Conservation (phyloP, 2,797 vertebrate genomes). For the Phyllotis vaccarum region DNA sequence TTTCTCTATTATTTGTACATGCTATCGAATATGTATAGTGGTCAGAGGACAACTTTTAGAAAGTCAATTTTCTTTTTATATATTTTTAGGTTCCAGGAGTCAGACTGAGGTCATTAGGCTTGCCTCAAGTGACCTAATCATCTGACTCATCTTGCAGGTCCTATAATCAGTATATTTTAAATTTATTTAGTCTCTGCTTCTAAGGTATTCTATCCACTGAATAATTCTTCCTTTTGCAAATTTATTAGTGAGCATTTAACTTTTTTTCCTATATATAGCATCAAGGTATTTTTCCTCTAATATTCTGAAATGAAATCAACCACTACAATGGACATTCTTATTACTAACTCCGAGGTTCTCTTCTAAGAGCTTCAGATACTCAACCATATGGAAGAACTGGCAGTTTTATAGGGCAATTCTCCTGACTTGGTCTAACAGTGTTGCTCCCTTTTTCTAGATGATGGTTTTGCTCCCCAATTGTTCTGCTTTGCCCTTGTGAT, state of each 20-base stretch:
- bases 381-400: background rate
- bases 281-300: background rate
- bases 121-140: background rate
- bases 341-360: background rate
- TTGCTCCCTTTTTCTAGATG: background rate
- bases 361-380: background rate
- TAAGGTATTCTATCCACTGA: background rate
- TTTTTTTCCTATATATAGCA: background rate
- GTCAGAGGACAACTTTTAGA: background rate
- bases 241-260: background rate
- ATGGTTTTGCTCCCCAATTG: background rate
- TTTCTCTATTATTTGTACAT: no score
- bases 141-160: no score
- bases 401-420: background rate
- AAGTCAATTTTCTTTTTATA: no score
- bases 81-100: no score
- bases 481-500: background rate
- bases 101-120: background rate
- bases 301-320: conserved; percentile 19
- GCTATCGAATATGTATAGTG: no score
- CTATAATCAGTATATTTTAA: background rate
- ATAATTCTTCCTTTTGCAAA: background rate
- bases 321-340: background rate
- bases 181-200: background rate
- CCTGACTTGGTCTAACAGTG: background rate